These are phyloP conservation scores for Heliconius himera DNA, from an alignment of 1,140 invertebrate species.

Conservation along the genomic window DNA sequence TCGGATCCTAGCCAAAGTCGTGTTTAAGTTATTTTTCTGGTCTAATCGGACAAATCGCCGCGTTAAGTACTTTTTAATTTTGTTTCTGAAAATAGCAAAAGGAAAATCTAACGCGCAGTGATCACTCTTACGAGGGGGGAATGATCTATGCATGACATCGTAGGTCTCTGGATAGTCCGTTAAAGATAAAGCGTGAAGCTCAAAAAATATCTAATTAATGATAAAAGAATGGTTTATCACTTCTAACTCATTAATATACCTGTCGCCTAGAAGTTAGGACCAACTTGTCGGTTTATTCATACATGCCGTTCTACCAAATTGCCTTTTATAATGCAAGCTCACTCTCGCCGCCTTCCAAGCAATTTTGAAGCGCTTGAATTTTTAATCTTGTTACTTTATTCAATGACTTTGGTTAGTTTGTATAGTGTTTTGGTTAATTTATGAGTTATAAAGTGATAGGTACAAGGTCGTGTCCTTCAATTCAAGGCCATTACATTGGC, in stretches of 20 bases:
- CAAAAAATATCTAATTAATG: neutral
- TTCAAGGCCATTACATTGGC: too few relatives aligned
- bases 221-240: neutral
- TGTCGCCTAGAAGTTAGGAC: neutral
- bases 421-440: neutral
- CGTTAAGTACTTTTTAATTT: too few relatives aligned
- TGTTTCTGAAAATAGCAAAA: too few relatives aligned
- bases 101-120: too few relatives aligned
- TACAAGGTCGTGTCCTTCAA: too few relatives aligned
- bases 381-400: neutral
- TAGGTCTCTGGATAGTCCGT: neutral
- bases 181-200: neutral
- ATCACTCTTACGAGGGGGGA: too few relatives aligned
- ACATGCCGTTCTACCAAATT: neutral
- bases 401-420: neutral
- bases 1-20: too few relatives aligned
- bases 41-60: too few relatives aligned
- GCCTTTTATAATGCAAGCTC: constrained; percentile 1
- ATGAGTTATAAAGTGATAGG: neutral
- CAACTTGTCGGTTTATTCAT: neutral
- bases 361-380: neutral
- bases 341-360: neutral
- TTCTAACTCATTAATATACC: too few relatives aligned
- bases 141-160: too few relatives aligned
- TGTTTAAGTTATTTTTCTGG: too few relatives aligned